Conservation (phyloP, 53 echinoderm and acorn worm species). For the Stichopus horrens region DNA sequence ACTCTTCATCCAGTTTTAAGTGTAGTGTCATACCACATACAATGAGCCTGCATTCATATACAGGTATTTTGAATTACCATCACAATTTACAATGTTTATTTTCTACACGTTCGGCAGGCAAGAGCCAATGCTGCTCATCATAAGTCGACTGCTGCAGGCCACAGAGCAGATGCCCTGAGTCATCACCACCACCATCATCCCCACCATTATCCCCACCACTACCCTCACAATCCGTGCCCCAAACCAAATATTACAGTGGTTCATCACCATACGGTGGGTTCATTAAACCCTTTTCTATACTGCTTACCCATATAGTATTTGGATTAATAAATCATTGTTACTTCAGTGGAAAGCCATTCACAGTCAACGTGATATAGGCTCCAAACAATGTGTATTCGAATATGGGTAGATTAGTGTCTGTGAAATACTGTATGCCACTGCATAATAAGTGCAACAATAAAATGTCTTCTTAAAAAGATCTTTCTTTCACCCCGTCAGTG, state of each 20-base stretch:
- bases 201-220: conserved; percentile 7
- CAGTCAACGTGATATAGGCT: too few relatives aligned
- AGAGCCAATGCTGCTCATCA: conserved; percentile 50
- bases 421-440: too few relatives aligned
- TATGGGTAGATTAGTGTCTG: too few relatives aligned
- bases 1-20: too few relatives aligned
- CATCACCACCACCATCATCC: conserved; percentile 35
- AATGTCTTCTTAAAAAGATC: too few relatives aligned
- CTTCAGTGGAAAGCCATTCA: not conserved
- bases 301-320: too few relatives aligned
- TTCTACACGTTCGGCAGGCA: conserved; percentile 9
- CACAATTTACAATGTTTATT: not conserved
- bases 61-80: conserved; percentile 56
- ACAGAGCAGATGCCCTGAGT: conserved; percentile 49
- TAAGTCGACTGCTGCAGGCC: conserved; percentile 47
- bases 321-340: too few relatives aligned
- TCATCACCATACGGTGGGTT: conserved; percentile 22
- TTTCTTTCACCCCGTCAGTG: too few relatives aligned
- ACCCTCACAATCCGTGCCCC: not conserved
- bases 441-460: too few relatives aligned
- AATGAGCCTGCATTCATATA: conserved; percentile 31
- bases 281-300: not conserved
- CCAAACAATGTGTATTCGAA: too few relatives aligned
- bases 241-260: conserved; percentile 4
- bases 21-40: too few relatives aligned